A percentile compares a stretch with the other conserved stretches of the same genome.
Conservation (phyloP, 2,113 vertebrate genomes). For the Odontophorus gujanensis region DNA sequence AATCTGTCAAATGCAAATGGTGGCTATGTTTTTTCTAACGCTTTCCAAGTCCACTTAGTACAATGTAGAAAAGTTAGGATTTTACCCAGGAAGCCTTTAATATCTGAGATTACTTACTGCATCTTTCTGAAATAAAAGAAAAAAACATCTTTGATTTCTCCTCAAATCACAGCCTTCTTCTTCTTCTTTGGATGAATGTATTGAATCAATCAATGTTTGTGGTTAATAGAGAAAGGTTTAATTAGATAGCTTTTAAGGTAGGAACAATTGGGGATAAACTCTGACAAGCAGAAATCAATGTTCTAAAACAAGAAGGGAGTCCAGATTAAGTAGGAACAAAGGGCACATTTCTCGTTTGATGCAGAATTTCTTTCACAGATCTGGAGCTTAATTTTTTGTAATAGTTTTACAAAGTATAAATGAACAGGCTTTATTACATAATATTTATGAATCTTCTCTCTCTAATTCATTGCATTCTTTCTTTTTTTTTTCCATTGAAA, state of each 20-base stretch:
- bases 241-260: slow-evolving; percentile 30
- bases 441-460: not conserved
- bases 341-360: not conserved
- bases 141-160: not conserved
- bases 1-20: not conserved
- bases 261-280: not conserved
- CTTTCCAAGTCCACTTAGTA: not conserved
- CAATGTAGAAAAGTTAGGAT: not conserved
- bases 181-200: not conserved
- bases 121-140: not conserved
- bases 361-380: not conserved
- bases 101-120: not conserved
- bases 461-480: not conserved
- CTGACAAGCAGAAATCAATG: not conserved
- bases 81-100: not conserved
- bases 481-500: not conserved
- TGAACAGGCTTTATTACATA: not conserved
- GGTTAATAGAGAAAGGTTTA: not conserved
- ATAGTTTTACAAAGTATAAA: not conserved
- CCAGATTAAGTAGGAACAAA: not conserved
- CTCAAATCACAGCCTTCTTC: not conserved
- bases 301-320: not conserved
- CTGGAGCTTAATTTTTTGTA: not conserved
- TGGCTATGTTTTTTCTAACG: not conserved
- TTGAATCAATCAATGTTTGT: slow-evolving; percentile 20